These are phyloP conservation scores for Thysanoteuthis rhombus DNA, from an alignment of 2,888 invertebrate species.

Conservation along the genomic window DNA sequence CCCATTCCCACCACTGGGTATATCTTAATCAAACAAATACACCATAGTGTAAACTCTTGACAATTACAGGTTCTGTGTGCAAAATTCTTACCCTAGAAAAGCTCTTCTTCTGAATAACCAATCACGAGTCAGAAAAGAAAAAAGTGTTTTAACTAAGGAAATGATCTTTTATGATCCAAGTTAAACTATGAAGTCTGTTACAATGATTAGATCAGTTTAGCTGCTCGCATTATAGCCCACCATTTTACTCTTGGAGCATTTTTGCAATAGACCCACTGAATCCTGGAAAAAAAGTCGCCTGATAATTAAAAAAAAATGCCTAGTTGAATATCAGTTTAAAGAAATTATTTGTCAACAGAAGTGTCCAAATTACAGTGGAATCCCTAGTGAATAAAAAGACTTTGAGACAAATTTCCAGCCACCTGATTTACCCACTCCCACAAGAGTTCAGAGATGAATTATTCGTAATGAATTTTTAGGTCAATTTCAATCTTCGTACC, in stretches of 20 bases:
- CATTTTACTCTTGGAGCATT: background rate
- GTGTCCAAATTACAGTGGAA: background rate
- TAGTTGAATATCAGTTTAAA: background rate
- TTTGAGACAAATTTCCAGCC: background rate
- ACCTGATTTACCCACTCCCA: background rate
- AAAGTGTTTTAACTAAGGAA: background rate
- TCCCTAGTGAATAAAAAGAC: background rate
- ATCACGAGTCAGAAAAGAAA: background rate
- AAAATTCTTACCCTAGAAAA: background rate
- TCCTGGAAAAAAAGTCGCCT: background rate
- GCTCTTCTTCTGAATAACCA: background rate
- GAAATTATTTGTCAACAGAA: background rate
- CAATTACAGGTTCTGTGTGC: background rate
- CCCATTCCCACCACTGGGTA: too few relatives aligned
- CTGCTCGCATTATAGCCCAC: background rate
- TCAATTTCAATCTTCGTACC: background rate
- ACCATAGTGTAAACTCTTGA: background rate
- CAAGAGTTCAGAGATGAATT: background rate
- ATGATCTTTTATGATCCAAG: too few relatives aligned
- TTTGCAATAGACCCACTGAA: background rate
- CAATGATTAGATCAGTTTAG: background rate
- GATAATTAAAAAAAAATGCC: background rate
- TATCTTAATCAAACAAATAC: background rate
- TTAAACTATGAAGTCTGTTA: too few relatives aligned
- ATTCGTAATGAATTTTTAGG: background rate